Conservation (phyloP, 2,797 vertebrate genomes). For the Pipistrellus kuhlii region DNA sequence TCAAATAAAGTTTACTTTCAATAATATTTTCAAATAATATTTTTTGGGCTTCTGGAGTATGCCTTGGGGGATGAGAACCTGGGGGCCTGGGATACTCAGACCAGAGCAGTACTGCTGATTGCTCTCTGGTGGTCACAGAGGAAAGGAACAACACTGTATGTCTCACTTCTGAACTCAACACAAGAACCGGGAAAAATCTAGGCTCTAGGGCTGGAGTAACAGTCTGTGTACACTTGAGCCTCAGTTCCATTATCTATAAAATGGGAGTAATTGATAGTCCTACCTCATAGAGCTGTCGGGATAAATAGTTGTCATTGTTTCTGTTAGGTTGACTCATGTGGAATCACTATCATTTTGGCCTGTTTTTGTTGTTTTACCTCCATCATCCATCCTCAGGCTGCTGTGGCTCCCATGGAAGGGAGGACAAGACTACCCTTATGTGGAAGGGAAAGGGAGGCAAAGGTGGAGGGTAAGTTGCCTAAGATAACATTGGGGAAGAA, state of each 20-base stretch:
- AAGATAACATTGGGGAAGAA: neutral
- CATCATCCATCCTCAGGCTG: neutral
- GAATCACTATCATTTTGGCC: neutral
- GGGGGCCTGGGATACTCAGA: neutral
- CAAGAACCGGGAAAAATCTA: neutral
- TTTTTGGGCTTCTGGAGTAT: neutral
- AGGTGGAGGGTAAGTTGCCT: neutral
- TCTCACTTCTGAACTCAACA: constrained; percentile 24
- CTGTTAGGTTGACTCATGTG: neutral
- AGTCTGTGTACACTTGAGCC: neutral
- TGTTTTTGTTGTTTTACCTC: neutral
- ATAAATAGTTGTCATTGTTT: neutral
- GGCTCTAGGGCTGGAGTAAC: neutral
- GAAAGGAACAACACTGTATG: neutral
- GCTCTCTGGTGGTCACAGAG: neutral
- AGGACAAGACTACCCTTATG: neutral
- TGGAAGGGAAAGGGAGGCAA: neutral
- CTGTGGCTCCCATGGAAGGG: neutral
- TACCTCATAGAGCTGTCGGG: neutral
- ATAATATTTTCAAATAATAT: neutral
- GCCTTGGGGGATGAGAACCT: neutral
- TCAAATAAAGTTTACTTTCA: neutral
- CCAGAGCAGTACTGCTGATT: neutral
- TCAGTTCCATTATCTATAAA: neutral
- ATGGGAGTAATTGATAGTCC: neutral